Evolutionary conservation across 2,797 vertebrate species (phyloP), one percentile per base, ranked within the genome.

Genomic region (Taeniopygia guttata): DNA sequence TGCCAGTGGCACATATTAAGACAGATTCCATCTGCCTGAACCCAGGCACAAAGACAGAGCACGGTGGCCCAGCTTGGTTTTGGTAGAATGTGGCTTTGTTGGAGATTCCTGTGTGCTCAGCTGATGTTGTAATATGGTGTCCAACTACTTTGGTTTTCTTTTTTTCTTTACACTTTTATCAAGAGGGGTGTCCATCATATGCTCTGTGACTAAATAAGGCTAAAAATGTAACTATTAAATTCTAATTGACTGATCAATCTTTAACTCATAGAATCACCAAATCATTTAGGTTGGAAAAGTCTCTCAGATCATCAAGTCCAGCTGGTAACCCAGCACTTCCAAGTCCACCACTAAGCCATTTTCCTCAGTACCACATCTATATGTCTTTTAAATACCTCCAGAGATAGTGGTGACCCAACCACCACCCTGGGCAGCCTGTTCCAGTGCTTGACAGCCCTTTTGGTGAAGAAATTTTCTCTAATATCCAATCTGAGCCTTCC

Each of bases 61-160:
- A 73, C 29, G 36, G 27, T 0, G 1, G 25, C n/a, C 36, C 54
- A 45, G 8, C 18, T 64, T 67, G 48, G 67, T 36, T 79, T 63
- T 48, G 32, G 51, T 38, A 60, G 74, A 55, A 26, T 30, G 26
- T 16, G 36, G 55, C 46, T 79, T 79, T 62, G 43, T 43, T 45
- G 74, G 67, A 86, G 34, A n/a, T 32, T 70, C 34, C 27, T 18
- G 7, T 52, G 55, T 4, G 2, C 23, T 80, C 7, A 3, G n/a
- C 0, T 67, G 43, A 52, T 63, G 30, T 2, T 68, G 7, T 12
- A 63, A 73, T 5, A 42, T 0, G 2, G 20, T 63, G 8, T 38
- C 30, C 76, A 68, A 48, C 10, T 10, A 19, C 22, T 51, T 25
- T 10, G 17, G 7, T 51, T 83, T 69, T 42, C 9, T 43, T 78